Evolutionary conservation across 2,888 invertebrate genomes (phyloP).

Genomic region (Acronicta psi): DNA sequence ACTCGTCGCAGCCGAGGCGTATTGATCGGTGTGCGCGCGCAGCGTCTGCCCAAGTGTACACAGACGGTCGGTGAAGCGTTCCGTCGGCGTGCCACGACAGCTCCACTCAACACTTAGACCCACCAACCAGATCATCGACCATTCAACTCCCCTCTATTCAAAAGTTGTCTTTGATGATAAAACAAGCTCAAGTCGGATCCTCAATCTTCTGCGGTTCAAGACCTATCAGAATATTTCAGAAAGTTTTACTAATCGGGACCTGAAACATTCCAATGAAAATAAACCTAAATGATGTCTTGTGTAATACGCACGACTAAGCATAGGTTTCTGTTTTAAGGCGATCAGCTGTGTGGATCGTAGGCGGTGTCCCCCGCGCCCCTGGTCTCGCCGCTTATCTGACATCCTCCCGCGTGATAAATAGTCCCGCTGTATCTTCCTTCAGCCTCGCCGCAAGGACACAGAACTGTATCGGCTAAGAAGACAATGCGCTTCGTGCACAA

Average conservation of each 20-base stretch:
- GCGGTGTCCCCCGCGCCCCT: conserved; percentile 51
- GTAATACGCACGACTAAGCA: conserved; percentile 53
- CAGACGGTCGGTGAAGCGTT: conserved; percentile 81
- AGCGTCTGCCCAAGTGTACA: conserved; percentile 82
- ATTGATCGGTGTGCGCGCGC: conserved; percentile 88
- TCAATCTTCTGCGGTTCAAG: conserved; percentile 11
- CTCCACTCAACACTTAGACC: conserved; percentile 80
- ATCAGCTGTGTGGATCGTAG: conserved; percentile 69
- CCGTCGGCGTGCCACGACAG: conserved; percentile 77
- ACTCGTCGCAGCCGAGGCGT: conserved; percentile 80
- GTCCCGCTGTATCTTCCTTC: conserved; percentile 73
- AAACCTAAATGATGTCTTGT: conserved; percentile 37
- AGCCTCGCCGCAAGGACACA: conserved; percentile 69
- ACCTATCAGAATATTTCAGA: conserved; percentile 20
- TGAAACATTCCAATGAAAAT: conserved; percentile 44
- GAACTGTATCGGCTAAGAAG: conserved; percentile 54
- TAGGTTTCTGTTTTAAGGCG: conserved; percentile 59
- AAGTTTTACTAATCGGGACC: conserved; percentile 34
- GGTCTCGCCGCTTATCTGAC: conserved; percentile 73
- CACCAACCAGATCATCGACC: conserved; percentile 76
- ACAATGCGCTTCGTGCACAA: conserved; percentile 16
- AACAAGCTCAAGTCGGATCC: conserved; percentile 1
- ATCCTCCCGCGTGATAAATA: conserved; percentile 81
- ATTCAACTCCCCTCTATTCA: conserved; percentile 58
- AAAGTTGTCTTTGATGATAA: conserved; percentile 17